Evolutionary conservation across 2,888 invertebrate species (phyloP).

Genomic region (Ceratothoa steindachneri): DNA sequence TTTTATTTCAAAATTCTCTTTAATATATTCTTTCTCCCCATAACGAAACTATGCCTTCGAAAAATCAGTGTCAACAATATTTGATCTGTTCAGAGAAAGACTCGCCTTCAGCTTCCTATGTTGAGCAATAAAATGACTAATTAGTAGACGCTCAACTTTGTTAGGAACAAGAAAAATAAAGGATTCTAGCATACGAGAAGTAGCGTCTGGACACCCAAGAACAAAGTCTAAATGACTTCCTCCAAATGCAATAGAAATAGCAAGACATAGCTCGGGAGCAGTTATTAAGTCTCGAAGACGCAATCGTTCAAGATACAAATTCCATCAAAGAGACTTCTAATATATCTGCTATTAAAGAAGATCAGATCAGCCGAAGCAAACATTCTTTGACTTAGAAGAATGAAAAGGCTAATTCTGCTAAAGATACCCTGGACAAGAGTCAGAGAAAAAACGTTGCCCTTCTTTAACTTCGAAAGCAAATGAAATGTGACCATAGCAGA

Average conservation of each 20-base stretch:
- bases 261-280: not conserved
- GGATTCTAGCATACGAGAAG: not conserved
- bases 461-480: not conserved
- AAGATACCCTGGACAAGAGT: not conserved
- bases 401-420: not conserved
- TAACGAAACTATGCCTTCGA: not conserved
- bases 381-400: not conserved
- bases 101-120: not conserved
- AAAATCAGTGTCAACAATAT: not conserved
- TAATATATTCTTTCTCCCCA: too few relatives aligned
- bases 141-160: not conserved
- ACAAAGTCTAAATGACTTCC: not conserved
- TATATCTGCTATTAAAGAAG: not conserved
- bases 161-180: not conserved
- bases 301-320: not conserved
- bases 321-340: not conserved
- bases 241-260: not conserved
- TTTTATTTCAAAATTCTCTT: too few relatives aligned
- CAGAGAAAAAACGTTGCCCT: not conserved
- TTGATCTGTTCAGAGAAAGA: not conserved
- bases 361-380: not conserved
- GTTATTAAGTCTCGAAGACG: not conserved
- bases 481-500: not conserved
- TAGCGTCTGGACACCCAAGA: not conserved
- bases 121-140: not conserved